Evolutionary conservation across 2,888 invertebrate species (phyloP).

Genomic region (Lottia scabra): DNA sequence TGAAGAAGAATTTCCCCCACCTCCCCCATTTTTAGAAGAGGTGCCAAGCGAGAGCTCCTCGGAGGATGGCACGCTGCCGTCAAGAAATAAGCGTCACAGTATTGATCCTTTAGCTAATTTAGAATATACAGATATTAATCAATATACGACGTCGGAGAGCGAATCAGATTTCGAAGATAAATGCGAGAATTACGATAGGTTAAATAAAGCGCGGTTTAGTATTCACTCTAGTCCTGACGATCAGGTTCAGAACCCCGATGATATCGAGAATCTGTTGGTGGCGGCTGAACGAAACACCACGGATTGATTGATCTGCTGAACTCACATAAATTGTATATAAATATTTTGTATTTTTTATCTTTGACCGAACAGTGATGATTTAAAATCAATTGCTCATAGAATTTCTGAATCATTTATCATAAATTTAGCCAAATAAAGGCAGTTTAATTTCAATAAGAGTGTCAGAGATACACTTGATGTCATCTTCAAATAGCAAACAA

Average conservation of each 20-base stretch:
- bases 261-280: neutral
- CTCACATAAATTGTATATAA: no score
- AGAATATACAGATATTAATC: slow-evolving; percentile 43
- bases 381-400: no score
- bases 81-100: slow-evolving; percentile 42
- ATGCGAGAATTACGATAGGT: neutral
- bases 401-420: no score
- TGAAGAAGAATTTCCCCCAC: slow-evolving; percentile 31
- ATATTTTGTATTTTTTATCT: no score
- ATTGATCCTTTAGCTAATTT: slow-evolving; percentile 52
- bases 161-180: slow-evolving; percentile 43
- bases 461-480: no score
- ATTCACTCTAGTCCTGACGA: neutral
- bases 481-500: no score
- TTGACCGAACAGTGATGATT: no score
- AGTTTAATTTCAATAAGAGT: no score
- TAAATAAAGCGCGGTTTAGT: neutral
- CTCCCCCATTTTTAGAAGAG: slow-evolving; percentile 21
- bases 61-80: slow-evolving; percentile 20
- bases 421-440: no score
- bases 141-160: slow-evolving; percentile 51
- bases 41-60: slow-evolving; percentile 33
- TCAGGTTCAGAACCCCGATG: neutral
- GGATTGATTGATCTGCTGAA: no score
- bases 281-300: neutral